Evolutionary conservation across 2,113 vertebrate genomes (phyloP), one percentile per base, ranked within the genome.

Genomic region (Phycodurus eques): DNA sequence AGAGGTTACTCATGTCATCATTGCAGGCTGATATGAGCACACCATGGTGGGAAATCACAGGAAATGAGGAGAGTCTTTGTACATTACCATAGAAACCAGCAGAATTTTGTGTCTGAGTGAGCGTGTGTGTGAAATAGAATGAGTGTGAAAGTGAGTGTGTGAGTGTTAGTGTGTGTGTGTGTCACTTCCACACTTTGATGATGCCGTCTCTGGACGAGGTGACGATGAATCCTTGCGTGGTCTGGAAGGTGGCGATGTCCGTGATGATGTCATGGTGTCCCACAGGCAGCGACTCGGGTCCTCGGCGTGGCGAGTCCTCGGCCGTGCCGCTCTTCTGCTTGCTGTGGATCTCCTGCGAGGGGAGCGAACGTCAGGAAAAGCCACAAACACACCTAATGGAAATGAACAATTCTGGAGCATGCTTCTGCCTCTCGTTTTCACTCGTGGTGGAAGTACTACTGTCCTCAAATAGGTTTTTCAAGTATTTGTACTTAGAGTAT

Each of bases 221-320:
- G 71, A 99, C 95, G 73, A 99, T 99, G 92, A 99, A 99, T 68
- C 97, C 98, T 88, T 99, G 98, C 0, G 97, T 99, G 2, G 97
- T 99, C 93, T 99, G 97, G 84, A 99, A 99, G 65, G 96, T 98
- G 53, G 96, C 96, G 0, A 99, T 92, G 81, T 99, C 98, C 0
- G 97, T 99, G 88, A 99, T 96, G 81, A 99, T 99, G 84, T 99
- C 98, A 5, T 99, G 98, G 72, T 99, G 98, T 59, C 96, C 97
- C 0, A 98, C 93, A 0, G 97, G 96, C 9, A 98, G 93, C 31
- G 96, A 96, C 44, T 99, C 96, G 0, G 96, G 96, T 56, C 96
- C 96, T 12, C 94, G 93, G 68, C 98, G 93, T 11, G 96, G 95
- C 0, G 94, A 89, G 66, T 99, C 97, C 67, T 99, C 98, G 9